phyloP scores from a whole-genome alignment of 1,140 invertebrate species.

The Panulirus ornatus region DNA sequence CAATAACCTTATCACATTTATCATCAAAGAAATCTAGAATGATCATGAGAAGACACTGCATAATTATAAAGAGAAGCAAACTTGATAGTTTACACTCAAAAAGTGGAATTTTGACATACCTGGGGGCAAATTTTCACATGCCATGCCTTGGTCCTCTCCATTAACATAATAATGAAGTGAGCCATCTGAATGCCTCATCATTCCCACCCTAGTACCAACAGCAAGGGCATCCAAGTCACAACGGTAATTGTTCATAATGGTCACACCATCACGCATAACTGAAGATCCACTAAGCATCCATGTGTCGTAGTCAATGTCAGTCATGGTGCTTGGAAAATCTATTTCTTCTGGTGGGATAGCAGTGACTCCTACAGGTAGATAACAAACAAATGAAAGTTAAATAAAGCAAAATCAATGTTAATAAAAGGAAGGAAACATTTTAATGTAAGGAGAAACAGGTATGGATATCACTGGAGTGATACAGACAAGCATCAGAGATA shows the following conservation, averaged over 20 bases:
- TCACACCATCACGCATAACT: conserved; percentile 81
- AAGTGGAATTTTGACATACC: conserved; percentile 78
- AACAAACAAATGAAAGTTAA: neutral
- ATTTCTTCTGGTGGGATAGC: conserved; percentile 92
- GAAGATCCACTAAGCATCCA: conserved; percentile 93
- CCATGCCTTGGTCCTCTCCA: conserved; percentile 92
- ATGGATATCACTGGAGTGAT: neutral
- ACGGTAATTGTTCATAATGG: conserved; percentile 88
- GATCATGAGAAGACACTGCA: too few relatives aligned
- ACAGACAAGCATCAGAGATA: neutral
- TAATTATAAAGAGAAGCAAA: neutral
- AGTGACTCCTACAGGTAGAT: conserved; percentile 84
- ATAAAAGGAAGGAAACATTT: neutral
- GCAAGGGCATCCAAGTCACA: conserved; percentile 89
- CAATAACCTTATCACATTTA: too few relatives aligned
- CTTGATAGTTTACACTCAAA: neutral
- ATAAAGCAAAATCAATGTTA: too few relatives aligned
- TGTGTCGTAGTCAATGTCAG: conserved; percentile 93
- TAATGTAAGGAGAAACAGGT: conserved; percentile 76
- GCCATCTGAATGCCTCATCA: conserved; percentile 91
- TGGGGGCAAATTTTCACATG: conserved; percentile 88
- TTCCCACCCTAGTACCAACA: conserved; percentile 83
- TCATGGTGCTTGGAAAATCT: conserved; percentile 92
- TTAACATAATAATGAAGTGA: conserved; percentile 94
- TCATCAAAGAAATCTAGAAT: too few relatives aligned